Evolutionary conservation across 2,797 vertebrate species (phyloP).

Genomic region (Gephyroberyx darwinii): DNA sequence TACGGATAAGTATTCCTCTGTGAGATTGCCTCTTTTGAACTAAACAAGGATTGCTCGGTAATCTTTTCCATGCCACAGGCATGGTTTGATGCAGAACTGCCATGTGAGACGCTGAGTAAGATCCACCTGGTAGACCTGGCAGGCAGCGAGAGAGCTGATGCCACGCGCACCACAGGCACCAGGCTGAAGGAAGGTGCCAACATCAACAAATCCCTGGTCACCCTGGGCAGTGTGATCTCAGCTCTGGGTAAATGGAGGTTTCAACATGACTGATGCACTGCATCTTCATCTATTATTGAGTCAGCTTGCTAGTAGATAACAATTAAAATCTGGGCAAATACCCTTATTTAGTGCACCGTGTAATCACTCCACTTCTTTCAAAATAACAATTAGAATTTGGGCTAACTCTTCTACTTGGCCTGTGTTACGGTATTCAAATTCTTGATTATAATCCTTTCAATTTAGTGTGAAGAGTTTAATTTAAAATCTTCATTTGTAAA

Average conservation of each 20-base stretch:
- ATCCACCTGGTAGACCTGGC: constrained; percentile 96
- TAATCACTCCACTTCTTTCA: not conserved
- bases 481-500: not conserved
- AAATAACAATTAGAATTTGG: not conserved
- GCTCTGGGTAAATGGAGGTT: constrained; percentile 85
- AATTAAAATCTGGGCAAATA: not conserved
- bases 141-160: constrained; percentile 91
- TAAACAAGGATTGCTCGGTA: not conserved
- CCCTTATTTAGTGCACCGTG: not conserved
- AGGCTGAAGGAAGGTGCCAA: constrained; percentile 94
- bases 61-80: constrained; percentile 77
- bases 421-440: not conserved
- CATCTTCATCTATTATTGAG: constrained; percentile 23
- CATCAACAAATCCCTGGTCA: constrained; percentile 96
- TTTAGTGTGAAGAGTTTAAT: not conserved
- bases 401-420: not conserved
- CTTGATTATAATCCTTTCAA: not conserved
- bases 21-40: constrained; percentile 43
- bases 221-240: constrained; percentile 94
- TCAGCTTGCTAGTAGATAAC: not conserved
- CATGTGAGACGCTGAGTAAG: constrained; percentile 92
- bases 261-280: constrained; percentile 2
- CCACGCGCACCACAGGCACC: constrained; percentile 84
- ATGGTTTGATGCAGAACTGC: constrained; percentile 91
- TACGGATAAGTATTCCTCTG: constrained; percentile 35